Base-by-base conservation (phyloP, 2,888 invertebrate genomes). In the Hesperia comma region DNA sequence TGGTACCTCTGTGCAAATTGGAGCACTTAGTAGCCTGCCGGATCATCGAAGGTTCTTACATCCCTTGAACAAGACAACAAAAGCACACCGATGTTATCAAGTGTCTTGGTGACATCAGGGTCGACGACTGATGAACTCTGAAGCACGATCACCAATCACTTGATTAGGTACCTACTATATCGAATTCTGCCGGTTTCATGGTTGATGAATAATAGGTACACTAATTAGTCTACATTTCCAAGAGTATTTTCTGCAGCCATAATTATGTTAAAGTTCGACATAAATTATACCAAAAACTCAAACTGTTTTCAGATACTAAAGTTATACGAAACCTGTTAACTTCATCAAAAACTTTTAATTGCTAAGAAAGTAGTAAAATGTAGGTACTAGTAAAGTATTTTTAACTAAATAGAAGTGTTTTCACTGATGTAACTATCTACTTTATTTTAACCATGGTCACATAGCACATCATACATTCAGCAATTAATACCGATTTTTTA, bases 311-410 rank as follows among this genome's bases (percentile, higher is more conserved):
- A 49, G 49, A 49, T 19, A 49, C 19, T 32, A 53, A 53, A 53
- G 32, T 53, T 32, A 32, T n/a, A 43, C 21, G 55, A 43, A 55
- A 46, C 53, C 21, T 41, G 54, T 40, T 43, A 32, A 41, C 32
- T 49, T 62, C 15, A 40, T 43, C 43, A 12, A n/a, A 56, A 63
- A 63, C 43, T 33, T 63, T 56, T 63, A 63, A 56, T 63, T 55
- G 41, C 19, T 61, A n/a, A 46, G 43, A 43, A 55, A 55, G n/a
- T 33, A 33, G n/a, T 63, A 46, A 26, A 26, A 2, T 26, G 26
- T n/a, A n/a, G n/a, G n/a, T 26, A 26, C 26, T 26, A 26, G 26
- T 26, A 26, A 5, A 17, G 17, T 17, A 17, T 17, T 49, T 19
- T 49, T 17, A 4, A 19, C 10, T 17, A 17, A 49, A 17, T 46